Evolutionary conservation across 2,113 vertebrate species (phyloP).

Genomic region (Jacana jacana): DNA sequence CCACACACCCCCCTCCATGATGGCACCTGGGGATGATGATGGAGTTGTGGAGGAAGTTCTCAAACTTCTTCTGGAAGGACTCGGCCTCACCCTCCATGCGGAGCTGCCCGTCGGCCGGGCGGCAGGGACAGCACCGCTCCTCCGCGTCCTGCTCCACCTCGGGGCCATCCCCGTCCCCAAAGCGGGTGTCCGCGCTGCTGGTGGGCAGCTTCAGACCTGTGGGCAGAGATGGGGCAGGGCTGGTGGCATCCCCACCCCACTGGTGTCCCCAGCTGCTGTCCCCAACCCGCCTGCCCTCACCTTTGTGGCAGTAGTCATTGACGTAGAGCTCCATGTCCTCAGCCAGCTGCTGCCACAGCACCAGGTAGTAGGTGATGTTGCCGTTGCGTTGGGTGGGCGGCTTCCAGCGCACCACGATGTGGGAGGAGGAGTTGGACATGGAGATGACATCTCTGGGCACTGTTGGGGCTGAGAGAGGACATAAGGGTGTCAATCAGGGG

Average conservation of each 20-base stretch:
- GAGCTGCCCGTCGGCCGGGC: constrained; percentile 49
- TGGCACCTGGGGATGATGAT: constrained; percentile 80
- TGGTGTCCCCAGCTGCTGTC: accelerated
- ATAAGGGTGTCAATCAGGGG: background rate
- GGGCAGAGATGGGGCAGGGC: accelerated
- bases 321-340: constrained; percentile 80
- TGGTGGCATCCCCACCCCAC: accelerated
- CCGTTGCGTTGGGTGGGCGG: constrained; percentile 79
- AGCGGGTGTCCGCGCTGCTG: constrained; percentile 75
- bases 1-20: no score
- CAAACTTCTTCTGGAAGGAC: constrained; percentile 84
- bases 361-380: constrained; percentile 81
- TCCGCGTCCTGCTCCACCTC: constrained; percentile 36
- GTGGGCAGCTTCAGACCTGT: constrained; percentile 79
- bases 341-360: constrained; percentile 79
- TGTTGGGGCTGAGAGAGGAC: constrained; percentile 60
- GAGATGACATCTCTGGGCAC: constrained; percentile 80
- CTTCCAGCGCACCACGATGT: constrained; percentile 82
- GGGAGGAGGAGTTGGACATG: constrained; percentile 81
- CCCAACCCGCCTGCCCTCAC: background rate
- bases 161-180: constrained; percentile 27
- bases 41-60: constrained; percentile 82
- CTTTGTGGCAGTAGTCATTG: constrained; percentile 81
- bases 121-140: constrained; percentile 79
- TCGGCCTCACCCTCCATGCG: constrained; percentile 56